Evolutionary conservation across 1,140 invertebrate species (phyloP).

Genomic region (Zaprionus africanus): DNA sequence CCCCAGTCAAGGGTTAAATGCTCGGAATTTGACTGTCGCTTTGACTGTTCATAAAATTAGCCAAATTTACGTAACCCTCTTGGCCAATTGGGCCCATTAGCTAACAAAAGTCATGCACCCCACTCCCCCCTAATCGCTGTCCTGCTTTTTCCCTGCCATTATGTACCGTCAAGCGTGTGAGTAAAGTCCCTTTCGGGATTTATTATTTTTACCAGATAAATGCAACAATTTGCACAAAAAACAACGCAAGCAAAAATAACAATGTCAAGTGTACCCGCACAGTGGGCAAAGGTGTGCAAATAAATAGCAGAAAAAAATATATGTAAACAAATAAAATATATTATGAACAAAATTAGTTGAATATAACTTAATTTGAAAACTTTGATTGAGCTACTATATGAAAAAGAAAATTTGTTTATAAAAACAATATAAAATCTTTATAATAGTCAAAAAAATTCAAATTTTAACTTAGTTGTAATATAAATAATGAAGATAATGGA

Average conservation of each 20-base stretch:
- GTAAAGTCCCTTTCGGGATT: slow-evolving; percentile 76
- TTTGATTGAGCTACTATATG: no score
- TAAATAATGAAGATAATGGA: neutral
- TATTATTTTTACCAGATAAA: slow-evolving; percentile 83
- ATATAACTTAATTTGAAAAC: neutral
- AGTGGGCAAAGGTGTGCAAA: slow-evolving; percentile 34
- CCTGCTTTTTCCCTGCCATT: neutral
- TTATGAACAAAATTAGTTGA: neutral
- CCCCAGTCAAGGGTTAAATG: slow-evolving; percentile 45
- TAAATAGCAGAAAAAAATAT: no score
- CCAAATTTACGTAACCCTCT: slow-evolving; percentile 68
- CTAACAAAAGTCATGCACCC: slow-evolving; percentile 52
- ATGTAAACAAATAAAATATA: neutral
- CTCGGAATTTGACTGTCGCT: slow-evolving; percentile 33
- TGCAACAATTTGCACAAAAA: slow-evolving; percentile 79
- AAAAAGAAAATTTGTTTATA: neutral
- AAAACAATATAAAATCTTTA: no score
- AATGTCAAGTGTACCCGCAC: slow-evolving; percentile 66
- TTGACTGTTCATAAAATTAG: slow-evolving; percentile 75
- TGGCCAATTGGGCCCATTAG: slow-evolving; percentile 59
- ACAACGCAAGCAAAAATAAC: slow-evolving; percentile 46
- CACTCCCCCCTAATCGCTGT: neutral
- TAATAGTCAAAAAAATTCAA: no score
- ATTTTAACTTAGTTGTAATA: no score
- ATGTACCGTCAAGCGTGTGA: slow-evolving; percentile 72